Base-by-base conservation (phyloP, 2,888 invertebrate genomes). In the Agonopterix heracliana region DNA sequence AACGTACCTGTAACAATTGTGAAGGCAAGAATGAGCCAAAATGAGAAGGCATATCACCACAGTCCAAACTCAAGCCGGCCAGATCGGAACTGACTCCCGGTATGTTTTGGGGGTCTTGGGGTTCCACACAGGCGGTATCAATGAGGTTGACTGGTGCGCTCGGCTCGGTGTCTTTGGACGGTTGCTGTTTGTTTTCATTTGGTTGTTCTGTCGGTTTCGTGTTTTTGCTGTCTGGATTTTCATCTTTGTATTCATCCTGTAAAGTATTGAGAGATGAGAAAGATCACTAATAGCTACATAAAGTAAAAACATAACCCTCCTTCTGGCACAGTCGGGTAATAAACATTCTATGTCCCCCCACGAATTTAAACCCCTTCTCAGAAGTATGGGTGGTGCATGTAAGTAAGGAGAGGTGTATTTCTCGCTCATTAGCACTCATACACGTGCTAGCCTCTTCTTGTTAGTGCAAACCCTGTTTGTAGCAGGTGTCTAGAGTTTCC, bases 241-340 rank as follows among this genome's bases (percentile, higher is more conserved):
- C 81, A 69, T 92, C 92, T 64, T 90, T 89, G 60, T 90, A 92
- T 60, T 92, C 92, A 64, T 91, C 90, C 90, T 92, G 81, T 51
- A 89, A 90, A 54, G 11, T 13, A 45, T 26, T 26, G 1, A 26
- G 5, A 5, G 7, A 7, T 26, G 5, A 26, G 26, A 7, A 5
- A 26, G 14, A n/a, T n/a, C 2, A 14, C 14, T 14, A 14, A 14
- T 14, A 14, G 14, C 14, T 14, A 14, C 14, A 2, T 14, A 14
- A 14, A 14, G 14, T 14, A 14, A 1, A 14, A 14, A 14, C 14
- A 14, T n/a, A n/a, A n/a, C 14, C 2, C 14, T 14, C 14, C 2
- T 1, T 14, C 14, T 14, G 14, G n/a, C n/a, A n/a, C n/a, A n/a
- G n/a, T n/a, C n/a, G n/a, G n/a, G n/a, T n/a, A n/a, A n/a, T n/a